These are phyloP conservation scores for Hipposideros armiger DNA, from an alignment of 2,113 vertebrate species.

Conservation along the genomic window DNA sequence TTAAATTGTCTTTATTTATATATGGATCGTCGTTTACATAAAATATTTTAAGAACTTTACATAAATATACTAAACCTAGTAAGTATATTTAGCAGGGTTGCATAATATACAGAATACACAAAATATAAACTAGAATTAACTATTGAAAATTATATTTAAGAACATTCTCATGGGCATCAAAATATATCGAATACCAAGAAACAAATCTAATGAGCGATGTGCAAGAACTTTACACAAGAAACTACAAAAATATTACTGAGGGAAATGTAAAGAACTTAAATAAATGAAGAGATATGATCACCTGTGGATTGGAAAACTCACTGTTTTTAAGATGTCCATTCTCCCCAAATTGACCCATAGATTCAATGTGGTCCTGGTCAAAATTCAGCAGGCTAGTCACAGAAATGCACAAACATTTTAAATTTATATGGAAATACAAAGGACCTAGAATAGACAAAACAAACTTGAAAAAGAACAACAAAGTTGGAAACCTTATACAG, in stretches of 20 bases:
- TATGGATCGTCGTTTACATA: neutral
- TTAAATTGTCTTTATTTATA: neutral
- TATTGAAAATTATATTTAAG: neutral
- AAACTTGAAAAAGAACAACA: neutral
- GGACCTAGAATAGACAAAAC: neutral
- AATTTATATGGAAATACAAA: neutral
- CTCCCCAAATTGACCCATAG: neutral
- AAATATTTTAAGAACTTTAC: neutral
- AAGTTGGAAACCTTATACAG: neutral
- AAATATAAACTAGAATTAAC: neutral
- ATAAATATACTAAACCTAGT: neutral
- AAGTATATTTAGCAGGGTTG: neutral
- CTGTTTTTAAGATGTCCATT: neutral
- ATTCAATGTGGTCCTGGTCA: neutral
- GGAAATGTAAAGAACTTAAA: neutral
- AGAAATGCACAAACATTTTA: conserved; percentile 17
- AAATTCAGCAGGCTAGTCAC: neutral
- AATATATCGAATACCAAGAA: neutral
- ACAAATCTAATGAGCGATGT: neutral
- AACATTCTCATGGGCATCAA: neutral
- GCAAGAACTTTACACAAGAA: neutral
- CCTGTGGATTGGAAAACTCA: neutral
- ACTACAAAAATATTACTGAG: neutral
- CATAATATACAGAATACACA: neutral
- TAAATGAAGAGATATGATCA: neutral